These are phyloP conservation scores for Bombus pyrosoma DNA, from an alignment of 1,140 invertebrate genomes.

Conservation along the genomic window DNA sequence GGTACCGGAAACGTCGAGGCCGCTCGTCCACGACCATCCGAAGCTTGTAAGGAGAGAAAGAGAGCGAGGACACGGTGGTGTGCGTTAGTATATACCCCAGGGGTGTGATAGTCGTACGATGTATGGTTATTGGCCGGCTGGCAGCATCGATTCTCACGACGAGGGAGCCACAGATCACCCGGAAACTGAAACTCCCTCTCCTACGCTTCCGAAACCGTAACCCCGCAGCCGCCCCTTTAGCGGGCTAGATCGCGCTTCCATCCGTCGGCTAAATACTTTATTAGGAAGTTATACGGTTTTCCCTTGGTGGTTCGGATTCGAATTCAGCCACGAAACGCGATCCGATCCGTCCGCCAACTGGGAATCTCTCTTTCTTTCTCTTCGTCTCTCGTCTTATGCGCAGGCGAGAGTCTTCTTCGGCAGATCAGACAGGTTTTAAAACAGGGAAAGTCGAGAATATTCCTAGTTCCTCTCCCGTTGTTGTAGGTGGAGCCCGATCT, in stretches of 20 bases:
- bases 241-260: slow-evolving; percentile 64
- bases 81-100: slow-evolving; percentile 73
- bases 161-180: slow-evolving; percentile 81
- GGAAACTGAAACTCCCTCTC: slow-evolving; percentile 78
- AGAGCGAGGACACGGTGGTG: slow-evolving; percentile 45
- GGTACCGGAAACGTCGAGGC: not conserved
- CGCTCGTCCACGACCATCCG: not conserved
- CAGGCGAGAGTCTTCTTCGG: not conserved
- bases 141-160: slow-evolving; percentile 81
- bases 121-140: slow-evolving; percentile 81
- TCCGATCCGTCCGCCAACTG: slow-evolving; percentile 6
- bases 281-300: slow-evolving; percentile 75
- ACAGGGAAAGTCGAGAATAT: too few species aligned
- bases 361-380: not conserved
- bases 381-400: not conserved
- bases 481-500: too few species aligned
- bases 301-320: slow-evolving; percentile 47
- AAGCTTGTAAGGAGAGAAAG: slow-evolving; percentile 24
- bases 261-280: slow-evolving; percentile 77
- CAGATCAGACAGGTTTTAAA: not conserved
- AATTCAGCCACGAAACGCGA: slow-evolving; percentile 56
- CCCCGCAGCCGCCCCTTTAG: not conserved
- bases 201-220: slow-evolving; percentile 14
- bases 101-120: slow-evolving; percentile 80
- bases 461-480: too few species aligned